Conservation (phyloP, 2,888 invertebrate species). For the Phyllotreta cruciferae region DNA sequence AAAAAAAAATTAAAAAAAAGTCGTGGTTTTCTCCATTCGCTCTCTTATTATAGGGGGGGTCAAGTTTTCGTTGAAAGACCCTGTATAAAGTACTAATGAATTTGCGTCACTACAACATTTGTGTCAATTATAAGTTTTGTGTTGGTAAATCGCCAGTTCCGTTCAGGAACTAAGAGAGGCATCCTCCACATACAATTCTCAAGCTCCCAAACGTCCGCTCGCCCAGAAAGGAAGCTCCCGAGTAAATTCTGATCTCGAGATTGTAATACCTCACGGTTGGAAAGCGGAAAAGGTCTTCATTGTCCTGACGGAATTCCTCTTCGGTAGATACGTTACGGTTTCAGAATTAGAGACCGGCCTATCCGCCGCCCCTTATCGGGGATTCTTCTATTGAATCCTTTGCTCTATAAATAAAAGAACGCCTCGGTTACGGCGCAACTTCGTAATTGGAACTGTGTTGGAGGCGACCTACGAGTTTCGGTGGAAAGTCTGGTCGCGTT, state of each 20-base stretch:
- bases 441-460: conserved; percentile 21
- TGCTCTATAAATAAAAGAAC: conserved; percentile 28
- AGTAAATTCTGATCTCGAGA: conserved; percentile 21
- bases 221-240: conserved; percentile 14
- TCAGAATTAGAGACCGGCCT: conserved; percentile 22
- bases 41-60: too few species aligned
- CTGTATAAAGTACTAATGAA: too few species aligned
- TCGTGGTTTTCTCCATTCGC: too few species aligned
- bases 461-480: too few species aligned
- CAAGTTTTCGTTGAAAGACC: too few species aligned
- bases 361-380: conserved; percentile 21
- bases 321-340: conserved; percentile 24
- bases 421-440: conserved; percentile 19
- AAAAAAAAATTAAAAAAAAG: too few species aligned
- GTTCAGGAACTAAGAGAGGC: too few species aligned
- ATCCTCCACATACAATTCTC: too few species aligned
- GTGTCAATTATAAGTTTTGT: too few species aligned
- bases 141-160: too few species aligned
- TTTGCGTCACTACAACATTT: too few species aligned
- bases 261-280: conserved; percentile 17
- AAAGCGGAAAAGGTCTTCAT: conserved; percentile 21
- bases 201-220: background rate
- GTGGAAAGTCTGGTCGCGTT: too few species aligned
- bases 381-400: conserved; percentile 24
- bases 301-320: conserved; percentile 19